Base-by-base conservation (phyloP, 2,797 vertebrate genomes). In the Falco biarmicus region DNA sequence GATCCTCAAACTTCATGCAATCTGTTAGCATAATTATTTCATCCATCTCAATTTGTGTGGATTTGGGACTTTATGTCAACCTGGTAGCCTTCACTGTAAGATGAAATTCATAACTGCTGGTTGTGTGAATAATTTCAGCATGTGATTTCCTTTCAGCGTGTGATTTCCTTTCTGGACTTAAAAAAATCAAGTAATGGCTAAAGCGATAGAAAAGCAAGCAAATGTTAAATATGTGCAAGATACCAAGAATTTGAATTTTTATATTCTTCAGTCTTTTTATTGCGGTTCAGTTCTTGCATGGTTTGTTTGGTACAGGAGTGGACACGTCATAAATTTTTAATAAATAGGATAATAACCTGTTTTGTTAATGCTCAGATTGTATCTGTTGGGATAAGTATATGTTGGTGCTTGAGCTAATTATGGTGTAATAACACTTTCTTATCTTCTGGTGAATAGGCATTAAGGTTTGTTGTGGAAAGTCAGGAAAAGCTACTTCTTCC, bases 401-500 rank as follows among this genome's bases (percentile, higher is more conserved):
- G 89, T 87, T 77, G 56, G 43, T 61, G 86, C 92, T 71, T 45
- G 68, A 85, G 77, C 50, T 77, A 25, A 45, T 85, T 83, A 57
- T 71, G 87, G 60, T 28, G 71, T 81, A 93, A 71, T 84, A 91
- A 26, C 79, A 64, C 85, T 92, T 95, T 87, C 93, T 91, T 94
- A 64, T 95, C 95, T 89, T 83, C 93, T 92, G 96, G 91, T 89
- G 92, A 95, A 4, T 87, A 84, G 69, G 34, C 84, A 87, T 74
- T 32, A 85, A 91, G 87, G 78, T n/a, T 89, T 43, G 50, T 73
- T 77, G 96, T 93, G 89, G 96, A 95, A 96, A 95, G 89, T 71
- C 96, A 88, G 94, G 96, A 97, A 96, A 91, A 96, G 89, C 95
- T 90, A 45, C 96, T 95, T 84, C 92, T 97, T 84, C 93, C 76